Conservation (phyloP, 2,888 invertebrate species). For the Drosophila imparisetae region DNA sequence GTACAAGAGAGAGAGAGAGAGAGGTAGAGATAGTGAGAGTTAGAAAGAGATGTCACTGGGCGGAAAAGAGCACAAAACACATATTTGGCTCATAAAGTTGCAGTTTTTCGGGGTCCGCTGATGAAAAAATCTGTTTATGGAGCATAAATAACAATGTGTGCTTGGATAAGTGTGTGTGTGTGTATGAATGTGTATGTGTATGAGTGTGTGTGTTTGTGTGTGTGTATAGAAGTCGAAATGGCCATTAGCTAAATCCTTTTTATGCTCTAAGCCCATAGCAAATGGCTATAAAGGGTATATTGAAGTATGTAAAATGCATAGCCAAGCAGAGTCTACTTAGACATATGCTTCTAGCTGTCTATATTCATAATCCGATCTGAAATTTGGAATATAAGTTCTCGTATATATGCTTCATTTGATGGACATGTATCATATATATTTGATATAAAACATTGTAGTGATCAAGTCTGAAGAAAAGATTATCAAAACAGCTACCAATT, state of each 20-base stretch:
- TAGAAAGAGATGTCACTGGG: background rate
- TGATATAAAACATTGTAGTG: background rate
- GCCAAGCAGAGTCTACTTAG: background rate
- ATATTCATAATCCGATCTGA: background rate
- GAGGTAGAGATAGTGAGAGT: background rate
- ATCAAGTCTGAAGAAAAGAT: background rate
- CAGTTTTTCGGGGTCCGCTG: slow-evolving; percentile 35
- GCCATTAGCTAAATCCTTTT: slow-evolving; percentile 51
- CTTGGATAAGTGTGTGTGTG: slow-evolving; percentile 1
- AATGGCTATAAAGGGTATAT: background rate
- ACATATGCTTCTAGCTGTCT: background rate
- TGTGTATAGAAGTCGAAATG: slow-evolving; percentile 27
- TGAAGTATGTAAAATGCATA: background rate
- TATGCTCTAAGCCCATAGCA: background rate
- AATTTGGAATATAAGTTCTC: background rate
- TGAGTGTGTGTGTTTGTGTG: slow-evolving; percentile 19
- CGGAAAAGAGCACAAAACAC: background rate
- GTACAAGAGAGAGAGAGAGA: background rate
- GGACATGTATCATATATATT: background rate
- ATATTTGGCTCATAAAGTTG: slow-evolving; percentile 38
- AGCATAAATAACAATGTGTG: slow-evolving; percentile 64
- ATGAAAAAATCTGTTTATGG: slow-evolving; percentile 46
- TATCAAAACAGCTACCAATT: background rate
- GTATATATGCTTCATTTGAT: background rate
- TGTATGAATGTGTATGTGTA: slow-evolving; percentile 19